Conservation (phyloP, 30 jellyfish, hydroid and myxozoan genomes). For the Pelagia noctiluca region DNA sequence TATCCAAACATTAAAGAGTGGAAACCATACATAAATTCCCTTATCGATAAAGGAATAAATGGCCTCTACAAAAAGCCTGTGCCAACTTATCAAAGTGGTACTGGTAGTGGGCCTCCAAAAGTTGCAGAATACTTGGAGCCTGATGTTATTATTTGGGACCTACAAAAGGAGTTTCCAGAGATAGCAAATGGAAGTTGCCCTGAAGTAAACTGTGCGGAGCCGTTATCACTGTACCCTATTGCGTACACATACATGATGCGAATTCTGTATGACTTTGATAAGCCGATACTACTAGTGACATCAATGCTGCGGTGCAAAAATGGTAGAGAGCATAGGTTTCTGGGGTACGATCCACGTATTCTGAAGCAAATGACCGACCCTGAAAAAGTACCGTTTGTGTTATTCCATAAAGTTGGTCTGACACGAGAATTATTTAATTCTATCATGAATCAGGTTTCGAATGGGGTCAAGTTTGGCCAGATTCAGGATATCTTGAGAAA, state of each 20-base stretch:
- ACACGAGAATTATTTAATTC: constrained; percentile 79
- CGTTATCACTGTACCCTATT: constrained; percentile 73
- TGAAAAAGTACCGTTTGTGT: constrained; percentile 88
- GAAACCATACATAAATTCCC: constrained; percentile 83
- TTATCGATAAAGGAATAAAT: constrained; percentile 76
- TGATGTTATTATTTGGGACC: constrained; percentile 90
- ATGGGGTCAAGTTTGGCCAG: constrained; percentile 90
- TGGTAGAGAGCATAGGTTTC: constrained; percentile 86
- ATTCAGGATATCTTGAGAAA: constrained; percentile 82
- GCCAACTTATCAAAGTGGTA: constrained; percentile 59
- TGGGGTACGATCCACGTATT: constrained; percentile 97
- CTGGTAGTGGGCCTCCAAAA: constrained; percentile 68
- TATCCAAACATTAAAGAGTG: constrained; percentile 78
- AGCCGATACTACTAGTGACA: constrained; percentile 91
- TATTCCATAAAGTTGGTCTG: constrained; percentile 94
- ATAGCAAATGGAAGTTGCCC: constrained; percentile 59
- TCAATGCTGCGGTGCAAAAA: constrained; percentile 86
- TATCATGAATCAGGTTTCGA: constrained; percentile 73
- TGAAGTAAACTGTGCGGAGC: constrained; percentile 67
- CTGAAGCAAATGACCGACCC: constrained; percentile 78
- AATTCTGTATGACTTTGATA: constrained; percentile 84
- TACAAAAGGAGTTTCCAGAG: constrained; percentile 66
- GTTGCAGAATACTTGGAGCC: constrained; percentile 88
- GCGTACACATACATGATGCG: constrained; percentile 87
- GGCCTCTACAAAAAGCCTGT: constrained; percentile 50